These are phyloP conservation scores for Sarcophaga rosellei DNA, from an alignment of 2,888 invertebrate species.

Conservation along the genomic window DNA sequence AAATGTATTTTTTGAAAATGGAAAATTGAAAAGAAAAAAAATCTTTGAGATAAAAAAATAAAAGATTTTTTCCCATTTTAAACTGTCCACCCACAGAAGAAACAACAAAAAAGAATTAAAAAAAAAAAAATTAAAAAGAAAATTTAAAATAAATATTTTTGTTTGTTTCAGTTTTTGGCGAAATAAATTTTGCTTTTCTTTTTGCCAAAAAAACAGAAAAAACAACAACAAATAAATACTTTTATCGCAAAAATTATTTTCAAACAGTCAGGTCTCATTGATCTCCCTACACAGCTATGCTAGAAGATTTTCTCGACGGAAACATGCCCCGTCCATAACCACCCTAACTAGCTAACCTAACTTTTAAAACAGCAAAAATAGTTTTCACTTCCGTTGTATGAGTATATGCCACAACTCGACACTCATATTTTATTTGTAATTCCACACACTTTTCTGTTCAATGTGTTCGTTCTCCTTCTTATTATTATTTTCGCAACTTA, in stretches of 20 bases:
- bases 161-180: conserved; percentile 14
- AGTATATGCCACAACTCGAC: not conserved
- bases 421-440: conserved; percentile 23
- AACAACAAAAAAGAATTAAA: not conserved
- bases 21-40: not conserved
- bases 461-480: conserved; percentile 45
- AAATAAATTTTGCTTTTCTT: not conserved
- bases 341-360: not conserved
- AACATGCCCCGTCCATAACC: conserved; percentile 35
- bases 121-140: not conserved
- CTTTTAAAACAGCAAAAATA: conserved; percentile 18
- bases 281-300: not conserved
- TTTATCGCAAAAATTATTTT: conserved; percentile 28
- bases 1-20: not conserved
- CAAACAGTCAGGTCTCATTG: not conserved
- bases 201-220: too few species aligned
- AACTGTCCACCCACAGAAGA: conserved; percentile 50
- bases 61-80: conserved; percentile 21
- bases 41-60: not conserved
- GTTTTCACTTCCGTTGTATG: conserved; percentile 42
- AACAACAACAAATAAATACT: conserved; percentile 19
- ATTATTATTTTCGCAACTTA: conserved; percentile 32
- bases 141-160: conserved; percentile 7
- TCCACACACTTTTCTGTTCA: conserved; percentile 23
- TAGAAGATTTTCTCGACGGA: not conserved